Evolutionary conservation across 2,888 invertebrate genomes (phyloP).

Genomic region (Spilosoma lubricipeda): DNA sequence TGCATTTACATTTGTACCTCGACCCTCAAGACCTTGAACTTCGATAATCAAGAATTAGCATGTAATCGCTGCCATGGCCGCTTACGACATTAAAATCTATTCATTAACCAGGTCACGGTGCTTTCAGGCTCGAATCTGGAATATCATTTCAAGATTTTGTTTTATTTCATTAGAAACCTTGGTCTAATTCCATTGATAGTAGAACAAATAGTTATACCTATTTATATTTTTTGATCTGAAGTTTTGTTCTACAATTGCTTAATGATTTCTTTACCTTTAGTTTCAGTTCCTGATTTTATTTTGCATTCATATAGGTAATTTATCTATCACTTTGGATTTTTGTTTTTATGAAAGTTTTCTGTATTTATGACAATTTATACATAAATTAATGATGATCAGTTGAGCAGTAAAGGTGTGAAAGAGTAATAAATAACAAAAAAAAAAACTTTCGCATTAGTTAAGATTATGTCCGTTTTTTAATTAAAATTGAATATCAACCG

Average conservation of each 20-base stretch:
- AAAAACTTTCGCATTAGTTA: background rate
- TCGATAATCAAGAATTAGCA: slow-evolving; percentile 53
- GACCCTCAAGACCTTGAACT: slow-evolving; percentile 64
- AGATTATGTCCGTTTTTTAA: too few relatives aligned
- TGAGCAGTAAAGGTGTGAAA: background rate
- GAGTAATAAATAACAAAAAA: background rate
- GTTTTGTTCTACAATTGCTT: background rate
- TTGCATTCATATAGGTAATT: too few relatives aligned
- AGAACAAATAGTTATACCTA: slow-evolving; percentile 8
- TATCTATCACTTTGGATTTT: too few relatives aligned
- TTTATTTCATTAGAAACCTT: slow-evolving; percentile 52
- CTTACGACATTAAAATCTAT: slow-evolving; percentile 62
- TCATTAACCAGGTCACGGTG: slow-evolving; percentile 69
- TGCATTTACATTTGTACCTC: slow-evolving; percentile 31
- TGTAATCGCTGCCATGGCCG: slow-evolving; percentile 61
- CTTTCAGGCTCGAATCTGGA: slow-evolving; percentile 57
- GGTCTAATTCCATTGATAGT: slow-evolving; percentile 42
- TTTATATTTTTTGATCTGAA: background rate
- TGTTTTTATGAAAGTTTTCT: background rate
- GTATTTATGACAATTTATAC: background rate
- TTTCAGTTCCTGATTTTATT: too few relatives aligned
- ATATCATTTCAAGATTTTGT: slow-evolving; percentile 58
- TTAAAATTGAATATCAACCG: too few relatives aligned
- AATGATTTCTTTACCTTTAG: too few relatives aligned
- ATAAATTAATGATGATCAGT: background rate